Base-by-base conservation (phyloP, 1,140 invertebrate species). In the Papilio polytes region DNA sequence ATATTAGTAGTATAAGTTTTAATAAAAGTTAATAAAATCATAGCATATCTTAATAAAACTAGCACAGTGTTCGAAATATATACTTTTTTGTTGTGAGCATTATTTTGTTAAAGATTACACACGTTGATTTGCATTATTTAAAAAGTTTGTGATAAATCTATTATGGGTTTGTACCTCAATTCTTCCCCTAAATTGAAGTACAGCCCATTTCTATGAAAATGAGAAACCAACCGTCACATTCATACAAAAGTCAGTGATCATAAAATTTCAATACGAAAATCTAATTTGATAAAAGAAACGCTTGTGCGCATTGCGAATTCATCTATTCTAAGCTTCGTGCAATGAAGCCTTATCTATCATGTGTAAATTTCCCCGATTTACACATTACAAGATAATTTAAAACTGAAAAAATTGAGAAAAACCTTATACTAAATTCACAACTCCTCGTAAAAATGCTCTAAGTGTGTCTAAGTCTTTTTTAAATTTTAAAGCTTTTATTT, bases 341-440 rank as follows among this genome's bases (percentile, higher is more conserved):
- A 89, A 83, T 84, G 86, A 90, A 90, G 85, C 87, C 88, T 88
- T 92, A 92, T 74, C 81, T 86, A 87, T 80, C 79, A 86, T 92
- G 92, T 94, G 93, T 94, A 94, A 94, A 94, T 89, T 94, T 94
- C 93, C 93, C 93, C 93, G 78, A 80, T 89, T 94, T 94, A 94
- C 93, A 94, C 91, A 92, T 85, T 77, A 84, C 86, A 88, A 85
- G 83, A 85, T 81, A 78, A 87, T 56, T 86, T 18, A 83, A 77
- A 88, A 87, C 81, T 84, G 79, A 82, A 80, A n/a, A 82, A 84
- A 48, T 74, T 76, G 85, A 87, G 53, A 84, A 81, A 80, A 74
- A 31, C 74, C 80, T 85, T 85, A 86, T 85, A 44, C 78, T 87
- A 78, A 82, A 85, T 83, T 87, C 84, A 90, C 85, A 89, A 88